Conservation (phyloP, 2,888 invertebrate genomes). For the Scaptomyza tumidula region DNA sequence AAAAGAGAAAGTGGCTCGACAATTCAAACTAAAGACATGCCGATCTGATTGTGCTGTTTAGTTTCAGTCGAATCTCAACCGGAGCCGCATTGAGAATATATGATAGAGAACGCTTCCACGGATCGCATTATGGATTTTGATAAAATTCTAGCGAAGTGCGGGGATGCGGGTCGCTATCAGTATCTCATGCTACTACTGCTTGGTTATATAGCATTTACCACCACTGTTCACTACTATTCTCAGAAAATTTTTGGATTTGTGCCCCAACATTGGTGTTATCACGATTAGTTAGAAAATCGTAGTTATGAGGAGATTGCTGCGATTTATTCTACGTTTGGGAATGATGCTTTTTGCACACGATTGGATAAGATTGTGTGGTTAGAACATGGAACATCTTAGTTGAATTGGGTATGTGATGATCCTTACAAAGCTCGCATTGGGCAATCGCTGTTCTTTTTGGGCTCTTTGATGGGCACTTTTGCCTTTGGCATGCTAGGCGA, state of each 20-base stretch:
- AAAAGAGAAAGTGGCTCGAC: constrained; percentile 33
- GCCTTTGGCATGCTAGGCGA: constrained; percentile 86
- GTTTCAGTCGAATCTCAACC: constrained; percentile 67
- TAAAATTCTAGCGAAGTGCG: constrained; percentile 85
- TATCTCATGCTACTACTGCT: constrained; percentile 85
- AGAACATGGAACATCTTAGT: constrained; percentile 38
- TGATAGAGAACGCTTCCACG: constrained; percentile 1
- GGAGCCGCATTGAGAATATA: constrained; percentile 28
- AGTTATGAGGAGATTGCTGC: constrained; percentile 72
- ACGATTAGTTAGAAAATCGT: constrained; percentile 69
- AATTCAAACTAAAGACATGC: constrained; percentile 28
- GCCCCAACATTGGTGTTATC: constrained; percentile 84
- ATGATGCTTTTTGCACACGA: constrained; percentile 75
- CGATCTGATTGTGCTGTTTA: constrained; percentile 43
- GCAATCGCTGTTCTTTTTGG: constrained; percentile 87
- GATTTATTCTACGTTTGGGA: constrained; percentile 75
- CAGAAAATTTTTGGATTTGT: constrained; percentile 86
- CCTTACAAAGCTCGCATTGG: constrained; percentile 86
- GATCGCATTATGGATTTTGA: constrained; percentile 84
- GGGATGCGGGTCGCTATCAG: constrained; percentile 86
- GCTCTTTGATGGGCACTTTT: constrained; percentile 86
- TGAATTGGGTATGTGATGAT: constrained; percentile 83
- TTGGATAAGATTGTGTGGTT: constrained; percentile 58
- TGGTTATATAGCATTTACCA: constrained; percentile 85
- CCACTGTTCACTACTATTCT: constrained; percentile 86